Evolutionary conservation across 2,888 invertebrate genomes (phyloP).

Genomic region (Drosophila mulleri): DNA sequence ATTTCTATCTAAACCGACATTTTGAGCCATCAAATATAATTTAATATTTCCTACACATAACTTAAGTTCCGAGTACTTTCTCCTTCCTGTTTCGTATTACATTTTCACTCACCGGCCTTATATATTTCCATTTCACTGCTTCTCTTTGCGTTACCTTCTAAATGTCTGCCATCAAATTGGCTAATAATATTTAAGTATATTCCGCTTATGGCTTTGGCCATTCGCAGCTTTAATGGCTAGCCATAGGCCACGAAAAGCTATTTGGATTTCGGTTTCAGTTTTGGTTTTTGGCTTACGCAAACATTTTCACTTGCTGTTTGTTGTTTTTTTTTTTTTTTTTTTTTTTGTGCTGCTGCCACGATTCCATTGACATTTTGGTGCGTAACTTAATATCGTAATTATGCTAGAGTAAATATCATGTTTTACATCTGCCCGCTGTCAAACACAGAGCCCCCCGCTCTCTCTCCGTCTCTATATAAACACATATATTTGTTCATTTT

Average conservation of each 20-base stretch:
- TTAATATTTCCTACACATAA: not conserved
- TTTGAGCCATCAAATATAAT: not conserved
- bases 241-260: not conserved
- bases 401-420: constrained; percentile 10
- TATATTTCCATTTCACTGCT: not conserved
- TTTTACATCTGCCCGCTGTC: constrained; percentile 6
- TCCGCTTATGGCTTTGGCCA: not conserved
- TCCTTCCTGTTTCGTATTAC: not conserved
- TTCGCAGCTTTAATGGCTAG: constrained; percentile 5
- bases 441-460: not conserved
- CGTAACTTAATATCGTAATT: constrained; percentile 18
- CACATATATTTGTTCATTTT: not conserved
- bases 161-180: not conserved
- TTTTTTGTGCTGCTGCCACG: not conserved
- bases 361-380: constrained; percentile 11
- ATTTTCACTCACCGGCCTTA: no score
- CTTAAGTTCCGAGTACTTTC: not conserved
- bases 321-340: not conserved
- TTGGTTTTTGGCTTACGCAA: not conserved
- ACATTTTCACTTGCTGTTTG: no score
- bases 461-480: not conserved
- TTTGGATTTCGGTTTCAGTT: constrained; percentile 8
- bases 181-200: constrained; percentile 12
- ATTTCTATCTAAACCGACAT: not conserved
- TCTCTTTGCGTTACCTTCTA: not conserved